phyloP scores from a whole-genome alignment of 2,797 vertebrate species.

The Sciaenops ocellatus region DNA sequence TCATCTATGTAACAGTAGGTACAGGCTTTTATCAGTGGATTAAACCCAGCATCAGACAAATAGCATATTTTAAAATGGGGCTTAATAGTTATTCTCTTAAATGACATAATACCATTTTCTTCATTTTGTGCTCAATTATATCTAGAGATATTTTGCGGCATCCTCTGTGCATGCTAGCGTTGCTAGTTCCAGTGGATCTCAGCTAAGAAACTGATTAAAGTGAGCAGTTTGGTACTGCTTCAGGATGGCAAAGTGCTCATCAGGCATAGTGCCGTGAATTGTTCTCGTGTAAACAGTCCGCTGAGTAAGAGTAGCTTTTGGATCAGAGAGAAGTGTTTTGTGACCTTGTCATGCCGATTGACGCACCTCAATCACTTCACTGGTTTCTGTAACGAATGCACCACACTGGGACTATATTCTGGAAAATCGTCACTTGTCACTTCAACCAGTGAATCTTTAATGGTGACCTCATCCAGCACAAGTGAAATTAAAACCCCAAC shows the following conservation, averaged over 20 bases:
- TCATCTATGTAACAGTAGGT: background rate
- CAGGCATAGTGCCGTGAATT: background rate
- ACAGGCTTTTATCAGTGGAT: background rate
- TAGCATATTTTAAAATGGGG: background rate
- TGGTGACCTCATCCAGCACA: background rate
- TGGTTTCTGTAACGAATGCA: slow-evolving; percentile 2
- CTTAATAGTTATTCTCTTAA: background rate
- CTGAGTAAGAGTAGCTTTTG: background rate
- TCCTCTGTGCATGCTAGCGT: background rate
- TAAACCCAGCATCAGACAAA: background rate
- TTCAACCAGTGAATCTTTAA: slow-evolving; percentile 17
- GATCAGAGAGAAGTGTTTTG: background rate
- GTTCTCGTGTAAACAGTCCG: background rate
- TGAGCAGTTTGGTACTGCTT: slow-evolving; percentile 2
- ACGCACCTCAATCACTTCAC: background rate
- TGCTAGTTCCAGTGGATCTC: background rate
- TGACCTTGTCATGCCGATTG: background rate
- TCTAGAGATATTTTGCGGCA: slow-evolving; percentile 11
- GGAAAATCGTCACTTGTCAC: slow-evolving; percentile 9
- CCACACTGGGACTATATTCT: background rate
- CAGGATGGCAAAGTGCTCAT: background rate
- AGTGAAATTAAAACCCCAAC: background rate
- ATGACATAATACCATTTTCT: background rate
- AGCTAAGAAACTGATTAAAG: slow-evolving; percentile 12
- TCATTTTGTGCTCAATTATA: background rate